Percentiles rank a stretch among this genome's conserved stretches.
phyloP scores from a whole-genome alignment of 2,113 vertebrate genomes.

The Vidua chalybeata region DNA sequence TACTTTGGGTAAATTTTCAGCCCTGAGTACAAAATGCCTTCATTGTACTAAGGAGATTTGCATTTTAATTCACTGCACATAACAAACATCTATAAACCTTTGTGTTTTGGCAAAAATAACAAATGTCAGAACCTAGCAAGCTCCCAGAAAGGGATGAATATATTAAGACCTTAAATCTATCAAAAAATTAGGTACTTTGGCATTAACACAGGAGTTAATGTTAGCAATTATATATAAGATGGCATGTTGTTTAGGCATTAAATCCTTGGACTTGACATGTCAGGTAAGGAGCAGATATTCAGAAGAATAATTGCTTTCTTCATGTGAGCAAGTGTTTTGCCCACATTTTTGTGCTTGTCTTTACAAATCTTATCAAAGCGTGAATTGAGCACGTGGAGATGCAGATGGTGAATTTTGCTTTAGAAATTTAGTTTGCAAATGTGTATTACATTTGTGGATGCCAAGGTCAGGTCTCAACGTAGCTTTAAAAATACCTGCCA shows the following conservation, averaged over 20 bases:
- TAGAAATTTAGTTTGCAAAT: neutral
- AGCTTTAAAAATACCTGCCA: neutral
- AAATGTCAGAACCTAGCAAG: neutral
- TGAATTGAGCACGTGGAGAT: neutral
- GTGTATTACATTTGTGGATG: neutral
- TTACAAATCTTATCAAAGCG: neutral
- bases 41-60: neutral
- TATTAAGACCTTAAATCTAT: neutral
- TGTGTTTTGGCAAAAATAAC: constrained; percentile 5
- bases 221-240: neutral
- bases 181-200: neutral
- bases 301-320: neutral
- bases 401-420: neutral
- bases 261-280: neutral
- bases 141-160: neutral
- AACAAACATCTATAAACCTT: neutral
- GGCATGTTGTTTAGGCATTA: neutral
- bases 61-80: constrained; percentile 17
- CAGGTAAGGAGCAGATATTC: neutral
- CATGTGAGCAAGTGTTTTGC: neutral
- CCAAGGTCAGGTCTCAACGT: neutral
- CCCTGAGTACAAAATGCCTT: neutral
- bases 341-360: neutral
- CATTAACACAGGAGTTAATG: neutral
- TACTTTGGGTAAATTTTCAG: neutral